A percentile compares a stretch with the other conserved stretches of the same genome.
These are phyloP conservation scores for Tenthredo amoena DNA, from an alignment of 2,888 invertebrate species.

Conservation along the genomic window DNA sequence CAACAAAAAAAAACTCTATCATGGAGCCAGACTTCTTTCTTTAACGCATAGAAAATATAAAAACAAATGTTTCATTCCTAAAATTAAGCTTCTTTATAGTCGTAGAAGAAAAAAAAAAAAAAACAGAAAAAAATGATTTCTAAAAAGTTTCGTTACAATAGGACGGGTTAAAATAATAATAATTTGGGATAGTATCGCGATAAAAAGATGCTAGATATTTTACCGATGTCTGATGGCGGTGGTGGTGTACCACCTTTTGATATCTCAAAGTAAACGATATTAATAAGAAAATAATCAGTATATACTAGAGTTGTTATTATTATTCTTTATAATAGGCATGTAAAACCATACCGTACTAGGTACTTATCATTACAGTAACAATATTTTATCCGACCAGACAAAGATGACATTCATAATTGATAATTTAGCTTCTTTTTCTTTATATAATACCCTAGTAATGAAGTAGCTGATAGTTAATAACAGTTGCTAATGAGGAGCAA, in stretches of 20 bases:
- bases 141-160: conserved; percentile 63
- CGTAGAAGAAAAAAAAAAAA: conserved; percentile 65
- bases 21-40: conserved; percentile 69
- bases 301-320: conserved; percentile 57
- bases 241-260: background rate
- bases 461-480: conserved; percentile 57
- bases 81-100: conserved; percentile 71
- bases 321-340: conserved; percentile 66
- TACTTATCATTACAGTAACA: conserved; percentile 59
- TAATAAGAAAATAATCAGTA: conserved; percentile 54
- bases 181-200: conserved; percentile 9
- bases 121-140: conserved; percentile 57
- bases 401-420: conserved; percentile 45
- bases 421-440: conserved; percentile 33
- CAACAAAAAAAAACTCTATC: conserved; percentile 73
- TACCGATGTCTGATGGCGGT: background rate
- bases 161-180: conserved; percentile 67
- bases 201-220: background rate
- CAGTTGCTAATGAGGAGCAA: conserved; percentile 19
- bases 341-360: conserved; percentile 68
- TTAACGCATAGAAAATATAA: conserved; percentile 75
- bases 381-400: conserved; percentile 55
- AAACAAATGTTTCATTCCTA: conserved; percentile 71
- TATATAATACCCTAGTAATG: conserved; percentile 17
- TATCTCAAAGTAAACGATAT: conserved; percentile 48